These are phyloP conservation scores for Thunnus thynnus DNA, from an alignment of 2,113 vertebrate genomes.

Conservation along the genomic window DNA sequence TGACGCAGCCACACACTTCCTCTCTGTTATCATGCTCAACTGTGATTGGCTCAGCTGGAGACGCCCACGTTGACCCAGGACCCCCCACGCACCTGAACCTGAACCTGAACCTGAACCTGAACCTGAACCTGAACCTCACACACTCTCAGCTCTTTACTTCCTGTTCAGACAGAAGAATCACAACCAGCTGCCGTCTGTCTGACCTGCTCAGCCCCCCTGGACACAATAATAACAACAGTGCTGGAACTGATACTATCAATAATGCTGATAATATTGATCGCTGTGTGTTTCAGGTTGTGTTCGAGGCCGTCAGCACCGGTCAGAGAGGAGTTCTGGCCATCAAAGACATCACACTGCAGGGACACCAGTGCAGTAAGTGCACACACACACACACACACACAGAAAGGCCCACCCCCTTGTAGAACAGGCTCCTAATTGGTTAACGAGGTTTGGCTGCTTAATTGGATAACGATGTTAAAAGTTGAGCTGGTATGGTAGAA, in stretches of 20 bases:
- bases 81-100: too few relatives aligned
- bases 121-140: background rate
- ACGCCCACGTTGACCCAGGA: too few relatives aligned
- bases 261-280: background rate
- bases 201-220: too few relatives aligned
- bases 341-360: conserved; percentile 94
- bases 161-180: background rate
- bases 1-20: too few relatives aligned
- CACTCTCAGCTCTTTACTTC: background rate
- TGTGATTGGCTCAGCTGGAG: too few relatives aligned
- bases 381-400: conserved; percentile 45
- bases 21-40: too few relatives aligned
- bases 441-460: conserved; percentile 61
- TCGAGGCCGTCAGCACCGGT: conserved; percentile 92
- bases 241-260: background rate
- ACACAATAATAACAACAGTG: too few relatives aligned
- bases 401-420: conserved; percentile 29
- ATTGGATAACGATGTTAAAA: conserved; percentile 65
- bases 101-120: too few relatives aligned
- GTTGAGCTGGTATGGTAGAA: conserved; percentile 48
- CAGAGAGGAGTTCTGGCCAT: conserved; percentile 92
- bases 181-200: too few relatives aligned
- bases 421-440: conserved; percentile 56
- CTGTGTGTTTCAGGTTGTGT: conserved; percentile 87
- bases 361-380: conserved; percentile 96